Evolutionary conservation across 2,888 invertebrate species (phyloP).

Genomic region (Tricholauxania praeusta): DNA sequence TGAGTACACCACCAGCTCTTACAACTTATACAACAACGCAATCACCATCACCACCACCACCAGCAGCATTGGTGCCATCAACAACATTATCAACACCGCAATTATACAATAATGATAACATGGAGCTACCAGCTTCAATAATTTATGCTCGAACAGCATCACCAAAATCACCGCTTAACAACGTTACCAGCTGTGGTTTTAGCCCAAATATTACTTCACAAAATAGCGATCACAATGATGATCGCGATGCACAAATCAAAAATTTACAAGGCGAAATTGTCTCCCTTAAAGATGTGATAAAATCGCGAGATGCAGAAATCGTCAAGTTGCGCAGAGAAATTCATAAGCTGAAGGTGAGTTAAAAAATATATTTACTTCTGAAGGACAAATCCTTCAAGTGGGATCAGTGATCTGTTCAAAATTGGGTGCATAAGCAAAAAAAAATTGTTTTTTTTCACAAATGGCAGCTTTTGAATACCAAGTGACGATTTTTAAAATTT

Average conservation of each 20-base stretch:
- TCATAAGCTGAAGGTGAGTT: conserved; percentile 76
- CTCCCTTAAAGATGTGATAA: conserved; percentile 71
- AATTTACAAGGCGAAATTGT: conserved; percentile 71
- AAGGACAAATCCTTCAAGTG: too few relatives aligned
- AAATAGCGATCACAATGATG: conserved; percentile 48
- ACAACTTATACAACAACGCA: conserved; percentile 29
- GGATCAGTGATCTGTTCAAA: too few relatives aligned
- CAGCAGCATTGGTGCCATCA: conserved; percentile 15
- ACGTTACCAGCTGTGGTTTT: conserved; percentile 49
- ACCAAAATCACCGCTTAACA: conserved; percentile 47
- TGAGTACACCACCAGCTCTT: conserved; percentile 24
- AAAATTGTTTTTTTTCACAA: too few relatives aligned
- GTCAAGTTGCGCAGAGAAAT: conserved; percentile 75
- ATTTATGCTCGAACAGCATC: conserved; percentile 25
- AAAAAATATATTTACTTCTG: too few relatives aligned
- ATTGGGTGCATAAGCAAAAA: too few relatives aligned
- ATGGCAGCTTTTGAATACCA: too few relatives aligned
- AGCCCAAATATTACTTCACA: conserved; percentile 49
- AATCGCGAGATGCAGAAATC: conserved; percentile 72
- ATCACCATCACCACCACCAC: conserved; percentile 30
- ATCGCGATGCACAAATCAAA: conserved; percentile 65
- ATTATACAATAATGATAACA: conserved; percentile 32
- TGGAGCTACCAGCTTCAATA: conserved; percentile 32
- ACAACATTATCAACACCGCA: conserved; percentile 22
- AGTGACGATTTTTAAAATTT: too few relatives aligned